Evolutionary conservation across 2,888 invertebrate genomes (phyloP).

Genomic region (Parasteatoda lunata): DNA sequence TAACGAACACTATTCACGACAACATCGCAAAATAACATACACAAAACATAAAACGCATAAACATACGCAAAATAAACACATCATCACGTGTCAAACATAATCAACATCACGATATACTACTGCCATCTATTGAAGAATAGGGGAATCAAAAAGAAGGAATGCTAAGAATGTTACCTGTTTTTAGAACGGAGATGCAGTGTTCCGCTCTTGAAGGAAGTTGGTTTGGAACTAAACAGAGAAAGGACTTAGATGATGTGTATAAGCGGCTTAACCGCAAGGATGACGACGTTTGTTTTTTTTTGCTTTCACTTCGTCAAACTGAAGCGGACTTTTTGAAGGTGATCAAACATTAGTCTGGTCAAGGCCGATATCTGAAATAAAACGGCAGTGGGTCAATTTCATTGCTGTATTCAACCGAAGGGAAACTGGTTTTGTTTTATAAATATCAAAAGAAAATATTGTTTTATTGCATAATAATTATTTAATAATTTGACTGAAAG

Average conservation of each 20-base stretch:
- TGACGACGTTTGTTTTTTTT: slow-evolving; percentile 40
- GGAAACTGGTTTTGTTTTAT: slow-evolving; percentile 52
- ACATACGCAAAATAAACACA: too few relatives aligned
- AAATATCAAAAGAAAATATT: background rate
- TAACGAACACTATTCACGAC: too few relatives aligned
- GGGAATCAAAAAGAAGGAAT: background rate
- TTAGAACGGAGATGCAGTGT: slow-evolving; percentile 9
- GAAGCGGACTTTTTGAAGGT: slow-evolving; percentile 6
- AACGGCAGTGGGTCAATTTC: slow-evolving; percentile 61
- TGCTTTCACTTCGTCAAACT: slow-evolving; percentile 7
- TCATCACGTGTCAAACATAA: too few relatives aligned
- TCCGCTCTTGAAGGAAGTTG: slow-evolving; percentile 48
- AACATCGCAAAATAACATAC: too few relatives aligned
- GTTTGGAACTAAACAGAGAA: slow-evolving; percentile 57
- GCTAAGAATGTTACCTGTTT: slow-evolving; percentile 39
- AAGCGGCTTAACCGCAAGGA: slow-evolving; percentile 23
- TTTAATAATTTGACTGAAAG: too few relatives aligned
- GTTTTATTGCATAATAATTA: too few relatives aligned
- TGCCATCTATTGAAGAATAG: slow-evolving; percentile 44
- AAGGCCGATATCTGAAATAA: slow-evolving; percentile 39
- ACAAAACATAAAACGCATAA: too few relatives aligned
- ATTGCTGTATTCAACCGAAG: slow-evolving; percentile 24
- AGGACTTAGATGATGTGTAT: slow-evolving; percentile 50
- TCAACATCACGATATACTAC: background rate
- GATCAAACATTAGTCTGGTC: slow-evolving; percentile 59